Evolutionary conservation across 30 jellyfish, hydroid and myxozoan genomes (phyloP).

Genomic region (Cassiopea andromeda): DNA sequence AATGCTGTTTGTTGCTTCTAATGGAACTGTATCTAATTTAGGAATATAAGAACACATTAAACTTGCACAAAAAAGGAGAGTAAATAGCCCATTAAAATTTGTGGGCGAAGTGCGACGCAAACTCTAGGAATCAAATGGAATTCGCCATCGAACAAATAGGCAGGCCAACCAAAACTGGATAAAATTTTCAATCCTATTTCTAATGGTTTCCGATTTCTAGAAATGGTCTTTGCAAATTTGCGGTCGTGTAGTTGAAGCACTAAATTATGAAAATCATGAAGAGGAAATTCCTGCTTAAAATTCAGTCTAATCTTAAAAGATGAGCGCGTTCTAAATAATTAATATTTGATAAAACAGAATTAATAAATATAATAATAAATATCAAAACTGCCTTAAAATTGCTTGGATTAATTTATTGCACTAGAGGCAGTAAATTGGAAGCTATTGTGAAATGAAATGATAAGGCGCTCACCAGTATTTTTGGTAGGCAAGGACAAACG

Average conservation of each 20-base stretch:
- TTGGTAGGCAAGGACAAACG: too few species aligned
- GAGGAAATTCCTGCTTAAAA: background rate
- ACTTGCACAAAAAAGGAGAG: background rate
- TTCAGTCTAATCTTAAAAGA: background rate
- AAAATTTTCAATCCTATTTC: background rate
- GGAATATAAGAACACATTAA: constrained; percentile 1
- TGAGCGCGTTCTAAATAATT: too few species aligned
- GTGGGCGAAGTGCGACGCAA: background rate
- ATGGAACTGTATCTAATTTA: constrained; percentile 2
- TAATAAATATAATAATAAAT: too few species aligned
- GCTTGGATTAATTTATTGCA: too few species aligned
- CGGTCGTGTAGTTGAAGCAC: constrained; percentile 1
- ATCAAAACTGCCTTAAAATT: too few species aligned
- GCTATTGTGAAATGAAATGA: background rate
- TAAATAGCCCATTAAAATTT: background rate
- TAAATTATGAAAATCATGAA: background rate
- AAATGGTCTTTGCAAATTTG: background rate
- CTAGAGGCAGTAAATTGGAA: too few species aligned
- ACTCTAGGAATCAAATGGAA: background rate
- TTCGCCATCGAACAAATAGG: background rate
- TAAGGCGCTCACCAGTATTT: too few species aligned
- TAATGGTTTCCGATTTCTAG: background rate
- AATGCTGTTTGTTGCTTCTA: constrained; percentile 5
- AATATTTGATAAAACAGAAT: too few species aligned
- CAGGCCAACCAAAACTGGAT: background rate